phyloP scores from a whole-genome alignment of 2,113 vertebrate species.

The Setophaga coronata region DNA sequence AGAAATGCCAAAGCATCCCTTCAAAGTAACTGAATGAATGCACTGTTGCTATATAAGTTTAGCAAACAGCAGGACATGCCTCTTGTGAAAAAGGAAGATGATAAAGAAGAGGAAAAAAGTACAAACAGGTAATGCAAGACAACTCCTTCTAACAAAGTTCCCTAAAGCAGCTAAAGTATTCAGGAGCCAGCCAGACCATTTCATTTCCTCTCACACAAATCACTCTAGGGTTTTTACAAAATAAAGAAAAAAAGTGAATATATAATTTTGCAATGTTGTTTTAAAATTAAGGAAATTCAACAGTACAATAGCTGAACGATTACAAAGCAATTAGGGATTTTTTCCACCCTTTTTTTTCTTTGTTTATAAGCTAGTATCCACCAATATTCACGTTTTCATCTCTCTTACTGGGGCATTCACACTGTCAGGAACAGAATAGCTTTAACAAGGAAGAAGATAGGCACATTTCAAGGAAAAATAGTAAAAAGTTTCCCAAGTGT shows the following conservation, averaged over 20 bases:
- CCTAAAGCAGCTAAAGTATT: background rate
- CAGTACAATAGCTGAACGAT: background rate
- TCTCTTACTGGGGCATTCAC: background rate
- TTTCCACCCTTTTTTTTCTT: background rate
- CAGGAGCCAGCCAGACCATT: background rate
- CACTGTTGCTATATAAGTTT: background rate
- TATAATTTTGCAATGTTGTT: background rate
- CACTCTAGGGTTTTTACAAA: constrained; percentile 7
- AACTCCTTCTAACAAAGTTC: background rate
- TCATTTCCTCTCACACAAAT: constrained; percentile 6
- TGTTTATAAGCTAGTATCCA: background rate
- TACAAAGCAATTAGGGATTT: background rate
- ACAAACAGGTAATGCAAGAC: background rate
- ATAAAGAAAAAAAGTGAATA: constrained; percentile 14
- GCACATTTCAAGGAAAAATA: background rate
- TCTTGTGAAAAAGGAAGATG: background rate
- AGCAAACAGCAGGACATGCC: background rate
- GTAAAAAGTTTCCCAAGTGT: background rate
- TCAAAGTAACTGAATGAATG: background rate
- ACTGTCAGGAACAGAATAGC: background rate
- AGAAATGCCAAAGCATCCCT: background rate
- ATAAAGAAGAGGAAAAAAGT: background rate
- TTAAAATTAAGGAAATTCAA: background rate
- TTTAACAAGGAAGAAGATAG: background rate
- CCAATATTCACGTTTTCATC: background rate